Percentiles rank a stretch among this genome's conserved stretches.
Conservation (phyloP, 2,888 invertebrate genomes). For the Melieria crassipennis region DNA sequence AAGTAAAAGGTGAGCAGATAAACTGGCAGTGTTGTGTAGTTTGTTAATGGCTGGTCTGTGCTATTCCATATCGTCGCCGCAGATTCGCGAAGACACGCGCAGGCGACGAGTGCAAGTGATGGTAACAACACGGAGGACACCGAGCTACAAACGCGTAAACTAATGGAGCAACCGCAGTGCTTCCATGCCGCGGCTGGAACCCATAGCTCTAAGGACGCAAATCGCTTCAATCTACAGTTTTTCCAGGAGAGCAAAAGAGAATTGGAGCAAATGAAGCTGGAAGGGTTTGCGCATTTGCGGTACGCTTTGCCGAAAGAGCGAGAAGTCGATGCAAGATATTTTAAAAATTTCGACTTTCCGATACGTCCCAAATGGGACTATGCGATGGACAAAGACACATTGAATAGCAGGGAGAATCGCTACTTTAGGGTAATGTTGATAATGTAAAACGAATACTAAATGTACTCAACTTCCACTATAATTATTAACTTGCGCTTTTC, state of each 20-base stretch:
- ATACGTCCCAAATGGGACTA: slow-evolving; percentile 87
- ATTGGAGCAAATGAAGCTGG: slow-evolving; percentile 72
- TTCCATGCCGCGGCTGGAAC: slow-evolving; percentile 47
- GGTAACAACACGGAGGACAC: slow-evolving; percentile 61
- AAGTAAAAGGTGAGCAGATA: slow-evolving; percentile 58
- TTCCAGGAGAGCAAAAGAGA: slow-evolving; percentile 82
- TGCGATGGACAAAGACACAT: slow-evolving; percentile 74
- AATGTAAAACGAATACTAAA: slow-evolving; percentile 1
- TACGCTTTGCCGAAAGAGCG: slow-evolving; percentile 71
- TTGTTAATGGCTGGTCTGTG: no score
- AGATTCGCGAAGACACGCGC: slow-evolving; percentile 52
- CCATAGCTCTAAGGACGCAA: slow-evolving; percentile 68
- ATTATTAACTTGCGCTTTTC: not conserved
- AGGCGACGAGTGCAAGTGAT: slow-evolving; percentile 54
- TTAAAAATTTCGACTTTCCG: slow-evolving; percentile 79
- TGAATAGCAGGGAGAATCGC: slow-evolving; percentile 82
- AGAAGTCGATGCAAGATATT: slow-evolving; percentile 77
- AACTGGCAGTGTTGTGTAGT: no score
- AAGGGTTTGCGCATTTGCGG: slow-evolving; percentile 68
- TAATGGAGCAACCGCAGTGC: slow-evolving; percentile 73
- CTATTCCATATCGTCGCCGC: not conserved
- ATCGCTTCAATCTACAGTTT: slow-evolving; percentile 84
- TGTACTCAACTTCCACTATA: not conserved
- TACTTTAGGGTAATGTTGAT: slow-evolving; percentile 71
- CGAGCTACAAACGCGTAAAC: slow-evolving; percentile 66